Conservation (phyloP, 2,797 vertebrate genomes). For the Ambastaia sidthimunki region DNA sequence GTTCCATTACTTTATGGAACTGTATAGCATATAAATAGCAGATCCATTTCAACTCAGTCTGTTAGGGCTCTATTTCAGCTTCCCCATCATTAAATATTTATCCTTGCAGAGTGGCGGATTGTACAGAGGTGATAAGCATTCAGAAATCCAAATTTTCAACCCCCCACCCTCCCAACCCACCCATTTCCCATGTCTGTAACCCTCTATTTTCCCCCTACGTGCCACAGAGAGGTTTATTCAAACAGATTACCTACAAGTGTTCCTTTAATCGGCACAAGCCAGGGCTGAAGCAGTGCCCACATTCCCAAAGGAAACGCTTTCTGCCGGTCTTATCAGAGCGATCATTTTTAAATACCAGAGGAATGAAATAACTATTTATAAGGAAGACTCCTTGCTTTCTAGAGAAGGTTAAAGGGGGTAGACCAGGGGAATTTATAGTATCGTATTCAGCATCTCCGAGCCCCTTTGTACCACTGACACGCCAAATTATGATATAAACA, state of each 20-base stretch:
- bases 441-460: background rate
- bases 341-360: constrained; percentile 69
- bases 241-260: constrained; percentile 78
- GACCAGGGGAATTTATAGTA: constrained; percentile 13
- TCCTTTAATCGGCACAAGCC: constrained; percentile 78
- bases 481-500: constrained; percentile 10
- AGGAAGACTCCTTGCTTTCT: constrained; percentile 24
- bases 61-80: constrained; percentile 79
- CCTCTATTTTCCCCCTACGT: constrained; percentile 26
- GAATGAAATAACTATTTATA: constrained; percentile 43
- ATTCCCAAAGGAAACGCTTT: constrained; percentile 76
- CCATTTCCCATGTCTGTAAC: constrained; percentile 22
- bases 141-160: constrained; percentile 70
- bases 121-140: constrained; percentile 76
- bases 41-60: constrained; percentile 75
- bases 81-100: constrained; percentile 80
- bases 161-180: constrained; percentile 37
- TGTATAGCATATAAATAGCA: constrained; percentile 76
- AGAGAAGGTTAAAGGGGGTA: constrained; percentile 11
- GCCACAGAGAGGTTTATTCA: constrained; percentile 68
- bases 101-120: constrained; percentile 73
- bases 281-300: constrained; percentile 72
- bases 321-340: constrained; percentile 77
- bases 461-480: constrained; percentile 27
- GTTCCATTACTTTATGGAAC: constrained; percentile 75